Conservation (phyloP, 1,140 invertebrate genomes). For the Apis dorsata region DNA sequence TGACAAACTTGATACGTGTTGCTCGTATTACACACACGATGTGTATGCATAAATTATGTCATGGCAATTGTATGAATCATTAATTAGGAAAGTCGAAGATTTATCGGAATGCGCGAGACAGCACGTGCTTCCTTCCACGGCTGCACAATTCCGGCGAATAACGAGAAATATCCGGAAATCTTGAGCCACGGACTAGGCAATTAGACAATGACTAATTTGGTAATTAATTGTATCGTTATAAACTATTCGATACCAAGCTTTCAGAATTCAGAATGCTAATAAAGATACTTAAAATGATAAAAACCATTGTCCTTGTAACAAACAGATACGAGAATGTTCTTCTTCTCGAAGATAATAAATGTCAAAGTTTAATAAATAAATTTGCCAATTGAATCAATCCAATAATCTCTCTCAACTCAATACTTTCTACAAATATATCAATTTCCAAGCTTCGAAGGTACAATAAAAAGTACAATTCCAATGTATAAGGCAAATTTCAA, state of each 20-base stretch:
- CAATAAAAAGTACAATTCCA: no score
- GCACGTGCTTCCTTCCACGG: background rate
- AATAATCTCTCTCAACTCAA: no score
- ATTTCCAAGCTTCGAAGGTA: no score
- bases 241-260: background rate
- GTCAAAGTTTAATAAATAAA: background rate
- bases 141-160: background rate
- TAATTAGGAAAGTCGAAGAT: background rate
- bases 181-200: constrained; percentile 3
- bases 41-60: no score
- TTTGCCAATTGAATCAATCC: background rate
- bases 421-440: background rate
- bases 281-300: background rate
- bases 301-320: background rate
- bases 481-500: no score
- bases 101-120: background rate
- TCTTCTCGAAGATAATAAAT: background rate
- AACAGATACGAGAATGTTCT: background rate
- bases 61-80: background rate
- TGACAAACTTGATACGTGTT: no score
- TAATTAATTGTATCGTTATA: constrained; percentile 2
- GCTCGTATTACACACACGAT: background rate
- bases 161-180: constrained; percentile 24
- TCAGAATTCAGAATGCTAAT: background rate
- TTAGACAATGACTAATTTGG: constrained; percentile 10